These are phyloP conservation scores for Diorhabda carinulata DNA, from an alignment of 1,140 invertebrate genomes.

Conservation along the genomic window DNA sequence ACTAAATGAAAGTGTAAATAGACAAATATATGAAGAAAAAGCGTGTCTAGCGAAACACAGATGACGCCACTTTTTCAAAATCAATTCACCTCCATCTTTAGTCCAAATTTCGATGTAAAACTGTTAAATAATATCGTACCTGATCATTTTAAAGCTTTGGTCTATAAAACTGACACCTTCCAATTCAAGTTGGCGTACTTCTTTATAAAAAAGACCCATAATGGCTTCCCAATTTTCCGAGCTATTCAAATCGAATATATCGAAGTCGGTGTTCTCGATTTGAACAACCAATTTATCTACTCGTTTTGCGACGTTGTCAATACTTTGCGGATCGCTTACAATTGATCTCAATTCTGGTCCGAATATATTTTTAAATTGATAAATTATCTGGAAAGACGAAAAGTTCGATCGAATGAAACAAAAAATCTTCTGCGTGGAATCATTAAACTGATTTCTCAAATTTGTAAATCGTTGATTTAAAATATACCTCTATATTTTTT, in stretches of 20 bases:
- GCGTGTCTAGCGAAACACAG: no score
- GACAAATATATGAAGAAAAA: no score
- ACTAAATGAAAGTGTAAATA: no score
- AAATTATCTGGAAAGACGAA: constrained; percentile 55
- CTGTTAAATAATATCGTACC: constrained; percentile 42
- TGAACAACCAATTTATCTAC: constrained; percentile 69
- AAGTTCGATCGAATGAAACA: neutral
- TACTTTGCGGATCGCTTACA: constrained; percentile 76
- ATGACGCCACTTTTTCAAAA: no score
- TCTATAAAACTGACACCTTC: constrained; percentile 82
- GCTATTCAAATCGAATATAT: constrained; percentile 71
- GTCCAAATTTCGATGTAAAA: no score
- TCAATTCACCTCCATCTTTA: no score
- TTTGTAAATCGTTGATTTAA: neutral
- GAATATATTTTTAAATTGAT: constrained; percentile 87
- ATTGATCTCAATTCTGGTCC: constrained; percentile 80
- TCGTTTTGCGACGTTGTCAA: constrained; percentile 74
- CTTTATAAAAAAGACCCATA: constrained; percentile 68
- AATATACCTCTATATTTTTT: no score
- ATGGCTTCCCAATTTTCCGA: constrained; percentile 79
- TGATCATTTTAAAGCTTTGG: constrained; percentile 73
- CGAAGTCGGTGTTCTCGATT: constrained; percentile 73
- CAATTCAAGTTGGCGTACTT: constrained; percentile 70
- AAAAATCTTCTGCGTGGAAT: constrained; percentile 5
- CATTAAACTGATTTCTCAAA: neutral